Evolutionary conservation across 1,140 invertebrate species (phyloP).

Genomic region (Atta colombica): DNA sequence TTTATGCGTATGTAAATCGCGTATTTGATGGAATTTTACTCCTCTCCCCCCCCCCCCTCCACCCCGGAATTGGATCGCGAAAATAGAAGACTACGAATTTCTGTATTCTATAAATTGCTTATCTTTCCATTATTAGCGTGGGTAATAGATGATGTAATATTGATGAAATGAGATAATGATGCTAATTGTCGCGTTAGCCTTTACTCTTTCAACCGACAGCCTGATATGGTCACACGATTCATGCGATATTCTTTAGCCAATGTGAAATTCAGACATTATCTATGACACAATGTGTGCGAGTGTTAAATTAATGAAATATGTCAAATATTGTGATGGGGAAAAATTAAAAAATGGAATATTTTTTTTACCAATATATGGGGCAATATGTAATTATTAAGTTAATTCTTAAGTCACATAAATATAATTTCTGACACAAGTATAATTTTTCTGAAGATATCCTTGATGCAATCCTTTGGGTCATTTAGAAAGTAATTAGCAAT

Average conservation of each 20-base stretch:
- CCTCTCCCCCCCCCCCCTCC: too few relatives aligned
- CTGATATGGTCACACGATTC: background rate
- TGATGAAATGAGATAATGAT: conserved; percentile 6
- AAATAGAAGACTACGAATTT: background rate
- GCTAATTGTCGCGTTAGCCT: background rate
- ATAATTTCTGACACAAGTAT: background rate
- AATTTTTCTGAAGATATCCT: background rate
- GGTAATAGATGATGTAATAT: too few relatives aligned
- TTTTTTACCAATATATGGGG: too few relatives aligned
- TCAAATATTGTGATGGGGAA: background rate
- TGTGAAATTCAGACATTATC: background rate
- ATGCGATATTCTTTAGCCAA: conserved; percentile 2
- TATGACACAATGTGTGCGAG: background rate
- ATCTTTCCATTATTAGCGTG: background rate
- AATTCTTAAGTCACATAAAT: background rate
- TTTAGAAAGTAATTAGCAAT: background rate
- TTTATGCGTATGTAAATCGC: background rate
- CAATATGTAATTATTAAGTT: background rate
- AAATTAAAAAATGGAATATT: background rate
- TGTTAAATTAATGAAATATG: background rate
- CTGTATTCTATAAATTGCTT: background rate
- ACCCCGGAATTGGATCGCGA: background rate
- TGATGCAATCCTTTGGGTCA: background rate
- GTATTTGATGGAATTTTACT: conserved; percentile 21
- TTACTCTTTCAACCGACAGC: background rate